These are phyloP conservation scores for Distichodus sexfasciatus DNA, from an alignment of 2,797 vertebrate species.

Conservation along the genomic window DNA sequence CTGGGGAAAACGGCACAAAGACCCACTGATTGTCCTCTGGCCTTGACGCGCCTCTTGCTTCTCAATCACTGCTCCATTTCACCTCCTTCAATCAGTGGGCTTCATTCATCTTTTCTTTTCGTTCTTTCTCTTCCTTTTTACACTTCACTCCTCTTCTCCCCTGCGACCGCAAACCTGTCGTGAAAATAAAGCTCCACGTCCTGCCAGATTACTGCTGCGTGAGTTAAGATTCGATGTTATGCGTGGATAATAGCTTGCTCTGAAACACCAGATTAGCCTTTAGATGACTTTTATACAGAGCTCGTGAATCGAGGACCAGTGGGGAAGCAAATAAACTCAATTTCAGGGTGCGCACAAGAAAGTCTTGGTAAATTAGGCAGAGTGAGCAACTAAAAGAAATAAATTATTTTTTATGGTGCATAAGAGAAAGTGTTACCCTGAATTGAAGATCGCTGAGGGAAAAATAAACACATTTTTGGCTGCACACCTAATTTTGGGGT, in stretches of 20 bases:
- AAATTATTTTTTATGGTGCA: too few relatives aligned
- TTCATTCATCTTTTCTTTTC: conserved; percentile 47
- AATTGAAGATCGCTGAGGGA: too few relatives aligned
- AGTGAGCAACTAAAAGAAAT: too few relatives aligned
- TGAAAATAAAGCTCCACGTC: conserved; percentile 34
- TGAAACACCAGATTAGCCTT: background rate
- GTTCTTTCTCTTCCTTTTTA: conserved; percentile 35
- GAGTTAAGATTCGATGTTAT: conserved; percentile 31
- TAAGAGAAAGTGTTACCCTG: too few relatives aligned
- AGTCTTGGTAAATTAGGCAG: too few relatives aligned
- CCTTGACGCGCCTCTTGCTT: conserved; percentile 46
- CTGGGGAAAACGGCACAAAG: conserved; percentile 54
- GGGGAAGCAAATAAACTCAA: too few relatives aligned
- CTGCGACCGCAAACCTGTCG: conserved; percentile 37
- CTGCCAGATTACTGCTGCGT: conserved; percentile 37
- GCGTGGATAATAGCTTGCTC: conserved; percentile 6
- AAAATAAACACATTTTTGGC: too few relatives aligned
- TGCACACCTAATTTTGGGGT: too few relatives aligned
- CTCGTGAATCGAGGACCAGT: too few relatives aligned
- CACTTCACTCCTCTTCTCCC: too few relatives aligned
- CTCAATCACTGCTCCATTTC: conserved; percentile 49
- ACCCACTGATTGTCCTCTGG: conserved; percentile 55
- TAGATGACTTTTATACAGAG: too few relatives aligned
- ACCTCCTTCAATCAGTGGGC: conserved; percentile 51
- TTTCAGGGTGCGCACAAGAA: too few relatives aligned